Base-by-base conservation (phyloP, 2,113 vertebrate genomes). In the Apodemus sylvaticus region DNA sequence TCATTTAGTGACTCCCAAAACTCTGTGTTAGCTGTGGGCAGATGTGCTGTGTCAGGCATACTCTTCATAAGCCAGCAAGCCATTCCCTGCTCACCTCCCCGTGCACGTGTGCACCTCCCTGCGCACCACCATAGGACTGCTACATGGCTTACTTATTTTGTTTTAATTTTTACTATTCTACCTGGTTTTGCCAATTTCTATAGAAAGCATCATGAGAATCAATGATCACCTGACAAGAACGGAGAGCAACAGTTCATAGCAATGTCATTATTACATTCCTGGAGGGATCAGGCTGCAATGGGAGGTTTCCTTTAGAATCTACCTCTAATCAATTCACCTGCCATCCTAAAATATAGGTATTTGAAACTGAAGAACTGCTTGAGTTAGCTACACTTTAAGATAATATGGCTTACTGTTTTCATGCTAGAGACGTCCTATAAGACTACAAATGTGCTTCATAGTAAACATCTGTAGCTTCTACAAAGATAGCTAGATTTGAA, bases 381-480 rank as follows among this genome's bases (percentile, higher is more conserved):
- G 7, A 88, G 5, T 93, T 68, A 78, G 53, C 48, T 94, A 76
- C 7, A 66, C 10, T 82, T 1, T 39, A 77, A 94, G 89, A 55
- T 90, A 90, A 90, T 19, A 68, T 92, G 62, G 6, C 2, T 71
- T 82, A 82, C 31, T 60, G 24, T 39, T 86, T 87, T 60, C 66
- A 29, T 76, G 64, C 77, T 45, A 45, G 34, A 74, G 29, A 48
- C 53, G 42, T 89, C 39, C n/a, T 53, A 26, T 20, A 82, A 68
- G 81, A 93, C 19, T 53, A 4, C 29, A 83, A 68, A 74, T 64
- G 39, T 10, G 31, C 55, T 82, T 89, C 34, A 42, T 1, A 81
- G 48, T 70, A 77, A 91, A 96, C 62, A 66, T 91, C 2, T 86
- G 53, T 82, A 60, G 81, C 73, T 89, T 77, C 83, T 45, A 95